Evolutionary conservation across 2,888 invertebrate species (phyloP), one percentile per base, ranked within the genome.

Genomic region (Drosophila paracracens): DNA sequence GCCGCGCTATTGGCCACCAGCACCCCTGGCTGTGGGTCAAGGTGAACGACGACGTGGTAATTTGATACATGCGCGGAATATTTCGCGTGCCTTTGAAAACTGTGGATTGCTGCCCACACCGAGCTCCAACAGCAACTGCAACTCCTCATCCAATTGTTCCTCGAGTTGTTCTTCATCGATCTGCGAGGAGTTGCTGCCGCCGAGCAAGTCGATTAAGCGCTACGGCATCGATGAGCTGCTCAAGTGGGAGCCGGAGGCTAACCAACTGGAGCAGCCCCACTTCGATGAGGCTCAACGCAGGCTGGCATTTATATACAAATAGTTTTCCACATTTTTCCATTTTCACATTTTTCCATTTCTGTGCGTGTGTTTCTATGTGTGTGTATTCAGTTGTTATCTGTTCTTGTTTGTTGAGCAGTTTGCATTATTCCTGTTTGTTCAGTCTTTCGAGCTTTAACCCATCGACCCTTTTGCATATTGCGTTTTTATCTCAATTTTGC

Each of bases 1-100:
- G 18, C 82, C 82, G 18, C 79, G 85, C 31, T 87, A 74, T 27
- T 11, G 69, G 54, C 83, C 84, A 13, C 88, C 88, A 8, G 56
- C 50, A 8, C 66, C 70, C 1, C 4, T 43, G 6, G 8, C 53
- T 1, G 10, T 21, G 33, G 27, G 6, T n/a, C 29, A 16, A 33
- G 52, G 27, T 4, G 83, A 88, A 48, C 25, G 3, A 21, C 88
- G 83, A 3, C 79, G 73, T 7, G 83, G 83, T 3, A 83, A 83
- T 36, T 69, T 88, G 5, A 77, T 69, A 13, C 77, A 83, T 11
- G 72, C 62, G 0, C 69, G 69, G 43, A 70, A 64, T 38, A 73
- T 76, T 5, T 65, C 66, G 1, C 68, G 69, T 3, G 79, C 74
- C n/a, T 63, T 76, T 11, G 18, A 54, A 25, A 76, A 69, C 7